Percentiles rank a stretch among this genome's conserved stretches.
Evolutionary conservation across 2,888 invertebrate genomes (phyloP).

Genomic region (Macrostomum cliftonense): DNA sequence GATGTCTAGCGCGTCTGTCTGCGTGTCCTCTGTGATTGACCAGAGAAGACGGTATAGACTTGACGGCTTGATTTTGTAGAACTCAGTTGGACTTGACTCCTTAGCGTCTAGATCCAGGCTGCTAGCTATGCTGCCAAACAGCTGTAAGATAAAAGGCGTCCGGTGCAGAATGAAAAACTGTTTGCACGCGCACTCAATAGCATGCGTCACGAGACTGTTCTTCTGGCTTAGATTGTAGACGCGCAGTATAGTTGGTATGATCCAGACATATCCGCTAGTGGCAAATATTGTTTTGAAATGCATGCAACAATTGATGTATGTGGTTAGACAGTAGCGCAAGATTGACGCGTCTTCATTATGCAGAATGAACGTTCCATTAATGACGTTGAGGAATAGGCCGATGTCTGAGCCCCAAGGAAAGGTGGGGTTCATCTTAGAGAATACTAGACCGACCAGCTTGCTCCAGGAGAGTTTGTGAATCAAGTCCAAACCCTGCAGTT

Average conservation of each 20-base stretch:
- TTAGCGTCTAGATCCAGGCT: constrained; percentile 55
- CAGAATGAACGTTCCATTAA: constrained; percentile 82
- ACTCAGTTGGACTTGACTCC: constrained; percentile 20
- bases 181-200: constrained; percentile 90
- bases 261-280: constrained; percentile 74
- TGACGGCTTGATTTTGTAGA: constrained; percentile 20
- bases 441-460: constrained; percentile 71
- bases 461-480: constrained; percentile 98
- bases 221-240: constrained; percentile 94
- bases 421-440: constrained; percentile 89
- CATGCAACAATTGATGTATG: constrained; percentile 57
- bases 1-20: too few relatives aligned
- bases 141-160: constrained; percentile 78
- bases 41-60: neutral
- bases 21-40: neutral
- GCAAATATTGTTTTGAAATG: constrained; percentile 98
- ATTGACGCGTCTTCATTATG: constrained; percentile 92
- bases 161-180: constrained; percentile 93
- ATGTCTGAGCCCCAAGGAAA: constrained; percentile 91
- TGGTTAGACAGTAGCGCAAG: constrained; percentile 79
- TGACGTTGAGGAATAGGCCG: constrained; percentile 83
- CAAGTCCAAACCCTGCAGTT: constrained; percentile 57
- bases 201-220: constrained; percentile 75
- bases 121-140: constrained; percentile 94
- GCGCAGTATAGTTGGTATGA: constrained; percentile 88